Evolutionary conservation across 1,140 invertebrate species (phyloP).

Genomic region (Agrypnia vestita): DNA sequence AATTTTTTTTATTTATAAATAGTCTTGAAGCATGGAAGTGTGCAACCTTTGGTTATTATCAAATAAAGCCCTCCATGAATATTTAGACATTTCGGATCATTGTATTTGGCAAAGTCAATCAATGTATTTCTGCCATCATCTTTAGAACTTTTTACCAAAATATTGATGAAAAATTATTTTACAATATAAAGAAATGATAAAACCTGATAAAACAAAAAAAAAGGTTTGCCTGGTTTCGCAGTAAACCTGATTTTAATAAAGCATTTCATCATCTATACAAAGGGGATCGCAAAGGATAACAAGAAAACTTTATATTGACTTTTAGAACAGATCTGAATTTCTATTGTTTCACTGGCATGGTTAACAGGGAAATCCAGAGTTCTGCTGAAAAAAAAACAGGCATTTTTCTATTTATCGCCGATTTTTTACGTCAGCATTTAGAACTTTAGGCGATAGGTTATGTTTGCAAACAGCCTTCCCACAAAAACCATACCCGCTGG

Average conservation of each 20-base stretch:
- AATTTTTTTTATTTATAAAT: no score
- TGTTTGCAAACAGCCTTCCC: background rate
- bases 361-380: background rate
- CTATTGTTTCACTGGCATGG: background rate
- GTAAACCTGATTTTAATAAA: conserved; percentile 13
- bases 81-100: no score
- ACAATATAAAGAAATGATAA: background rate
- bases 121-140: background rate
- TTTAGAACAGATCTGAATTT: conserved; percentile 7
- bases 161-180: background rate
- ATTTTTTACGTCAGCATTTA: conserved; percentile 32
- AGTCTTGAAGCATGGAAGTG: no score
- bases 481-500: conserved; percentile 15
- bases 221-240: background rate
- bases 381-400: background rate
- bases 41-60: no score
- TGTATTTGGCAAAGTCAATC: no score
- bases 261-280: background rate
- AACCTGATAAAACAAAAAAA: no score
- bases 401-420: conserved; percentile 9
- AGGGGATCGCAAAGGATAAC: background rate
- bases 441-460: background rate
- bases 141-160: background rate
- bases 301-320: conserved; percentile 19
- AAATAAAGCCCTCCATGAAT: no score